These are phyloP conservation scores for Chaetodon auriga DNA, from an alignment of 2,113 vertebrate genomes.

Conservation along the genomic window DNA sequence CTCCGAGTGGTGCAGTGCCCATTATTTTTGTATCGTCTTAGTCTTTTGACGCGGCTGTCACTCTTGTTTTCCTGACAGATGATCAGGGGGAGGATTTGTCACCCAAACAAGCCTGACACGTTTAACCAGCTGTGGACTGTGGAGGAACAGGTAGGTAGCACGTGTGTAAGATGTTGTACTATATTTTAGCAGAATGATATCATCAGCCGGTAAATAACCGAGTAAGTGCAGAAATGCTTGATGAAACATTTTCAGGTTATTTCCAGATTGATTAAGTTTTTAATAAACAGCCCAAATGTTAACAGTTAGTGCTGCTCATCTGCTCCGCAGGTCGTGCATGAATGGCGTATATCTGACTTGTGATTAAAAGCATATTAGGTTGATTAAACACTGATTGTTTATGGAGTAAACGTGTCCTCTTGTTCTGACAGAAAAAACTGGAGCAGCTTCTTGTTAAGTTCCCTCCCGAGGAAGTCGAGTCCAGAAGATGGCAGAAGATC, in stretches of 20 bases:
- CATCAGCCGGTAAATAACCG: not conserved
- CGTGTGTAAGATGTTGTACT: not conserved
- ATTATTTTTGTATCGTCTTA: constrained; percentile 36
- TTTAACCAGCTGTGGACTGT: constrained; percentile 99
- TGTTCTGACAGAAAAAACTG: constrained; percentile 90
- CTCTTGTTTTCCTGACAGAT: constrained; percentile 84
- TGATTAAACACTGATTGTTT: not conserved
- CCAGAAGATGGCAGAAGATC: constrained; percentile 98
- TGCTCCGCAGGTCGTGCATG: not conserved
- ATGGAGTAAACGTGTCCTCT: not conserved
- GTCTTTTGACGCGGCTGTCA: constrained; percentile 59
- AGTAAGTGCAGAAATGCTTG: not conserved
- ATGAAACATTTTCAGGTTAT: not conserved
- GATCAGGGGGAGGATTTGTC: constrained; percentile 94
- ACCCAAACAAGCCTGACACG: constrained; percentile 96
- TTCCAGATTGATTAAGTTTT: not conserved
- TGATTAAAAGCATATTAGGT: not conserved
- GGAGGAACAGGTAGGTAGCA: constrained; percentile 93
- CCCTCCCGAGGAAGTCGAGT: constrained; percentile 96
- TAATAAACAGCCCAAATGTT: no score
- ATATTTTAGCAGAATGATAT: not conserved
- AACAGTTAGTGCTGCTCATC: not conserved
- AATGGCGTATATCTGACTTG: not conserved
- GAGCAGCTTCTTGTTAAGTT: constrained; percentile 96
- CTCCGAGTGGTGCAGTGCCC: constrained; percentile 29